Percentiles rank a stretch among this genome's conserved stretches.
phyloP scores from a whole-genome alignment of 2,113 vertebrate genomes.

The Brienomyrus longianalis region DNA sequence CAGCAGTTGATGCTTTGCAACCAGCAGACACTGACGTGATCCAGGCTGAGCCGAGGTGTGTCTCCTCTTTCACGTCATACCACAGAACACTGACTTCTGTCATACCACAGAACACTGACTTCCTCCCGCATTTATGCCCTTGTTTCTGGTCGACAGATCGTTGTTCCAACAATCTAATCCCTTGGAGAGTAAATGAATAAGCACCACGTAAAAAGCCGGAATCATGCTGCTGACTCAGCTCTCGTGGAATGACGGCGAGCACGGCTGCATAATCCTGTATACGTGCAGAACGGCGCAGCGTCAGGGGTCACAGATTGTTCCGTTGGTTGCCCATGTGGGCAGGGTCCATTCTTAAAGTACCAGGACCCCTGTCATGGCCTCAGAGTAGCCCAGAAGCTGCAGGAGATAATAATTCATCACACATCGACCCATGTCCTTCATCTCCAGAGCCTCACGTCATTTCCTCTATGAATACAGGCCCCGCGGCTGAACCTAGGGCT shows the following conservation, averaged over 20 bases:
- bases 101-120: neutral
- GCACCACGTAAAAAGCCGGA: neutral
- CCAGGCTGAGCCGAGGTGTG: neutral
- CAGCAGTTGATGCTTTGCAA: neutral
- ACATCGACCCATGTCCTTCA: neutral
- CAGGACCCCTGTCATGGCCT: neutral
- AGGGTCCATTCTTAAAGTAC: neutral
- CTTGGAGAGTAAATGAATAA: neutral
- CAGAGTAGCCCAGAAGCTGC: neutral
- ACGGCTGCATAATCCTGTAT: neutral
- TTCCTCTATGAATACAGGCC: neutral
- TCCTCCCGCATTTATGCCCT: neutral
- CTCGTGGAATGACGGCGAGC: neutral
- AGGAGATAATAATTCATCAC: neutral
- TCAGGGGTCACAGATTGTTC: neutral
- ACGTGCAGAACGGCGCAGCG: neutral
- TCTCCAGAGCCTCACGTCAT: neutral
- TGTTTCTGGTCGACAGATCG: neutral
- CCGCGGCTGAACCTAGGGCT: neutral
- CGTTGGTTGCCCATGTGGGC: neutral
- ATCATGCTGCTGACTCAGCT: neutral
- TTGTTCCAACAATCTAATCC: neutral
- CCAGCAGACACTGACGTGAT: neutral
- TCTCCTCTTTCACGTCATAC: neutral
- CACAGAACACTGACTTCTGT: neutral